A percentile compares a stretch with the other conserved stretches of the same genome.
phyloP scores from a whole-genome alignment of 2,797 vertebrate genomes.

The Anas acuta region DNA sequence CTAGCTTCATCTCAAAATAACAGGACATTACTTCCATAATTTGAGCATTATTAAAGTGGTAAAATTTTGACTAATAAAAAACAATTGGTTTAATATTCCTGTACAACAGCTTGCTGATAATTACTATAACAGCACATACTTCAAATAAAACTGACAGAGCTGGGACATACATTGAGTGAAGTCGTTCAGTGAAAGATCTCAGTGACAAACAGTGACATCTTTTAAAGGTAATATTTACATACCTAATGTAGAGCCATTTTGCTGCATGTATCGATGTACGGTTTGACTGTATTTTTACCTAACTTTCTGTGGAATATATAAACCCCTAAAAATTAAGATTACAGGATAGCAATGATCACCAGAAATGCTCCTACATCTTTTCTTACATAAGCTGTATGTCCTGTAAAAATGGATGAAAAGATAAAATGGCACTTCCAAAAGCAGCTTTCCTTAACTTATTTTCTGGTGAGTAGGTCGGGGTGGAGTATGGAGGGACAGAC shows the following conservation, averaged over 20 bases:
- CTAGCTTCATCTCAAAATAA: background rate
- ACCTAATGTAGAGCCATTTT: too few relatives aligned
- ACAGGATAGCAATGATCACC: background rate
- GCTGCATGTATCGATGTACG: background rate
- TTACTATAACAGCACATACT: background rate
- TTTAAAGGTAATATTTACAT: background rate
- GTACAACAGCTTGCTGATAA: background rate
- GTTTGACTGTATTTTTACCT: background rate
- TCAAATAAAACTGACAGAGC: background rate
- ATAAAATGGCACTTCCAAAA: background rate
- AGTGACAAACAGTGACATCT: background rate
- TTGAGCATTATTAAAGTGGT: background rate
- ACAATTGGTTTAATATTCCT: background rate
- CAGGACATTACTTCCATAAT: background rate
- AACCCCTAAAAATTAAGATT: background rate
- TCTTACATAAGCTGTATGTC: background rate
- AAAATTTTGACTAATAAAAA: background rate
- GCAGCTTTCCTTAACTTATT: background rate
- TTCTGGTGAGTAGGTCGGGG: background rate
- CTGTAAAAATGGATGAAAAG: background rate
- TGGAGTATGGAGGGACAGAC: accelerated
- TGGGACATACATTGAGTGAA: background rate
- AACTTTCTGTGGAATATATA: background rate
- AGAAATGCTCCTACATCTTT: background rate
- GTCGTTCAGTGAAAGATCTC: background rate